Conservation (phyloP, 2,113 vertebrate genomes). For the Cynopterus brachyotis region DNA sequence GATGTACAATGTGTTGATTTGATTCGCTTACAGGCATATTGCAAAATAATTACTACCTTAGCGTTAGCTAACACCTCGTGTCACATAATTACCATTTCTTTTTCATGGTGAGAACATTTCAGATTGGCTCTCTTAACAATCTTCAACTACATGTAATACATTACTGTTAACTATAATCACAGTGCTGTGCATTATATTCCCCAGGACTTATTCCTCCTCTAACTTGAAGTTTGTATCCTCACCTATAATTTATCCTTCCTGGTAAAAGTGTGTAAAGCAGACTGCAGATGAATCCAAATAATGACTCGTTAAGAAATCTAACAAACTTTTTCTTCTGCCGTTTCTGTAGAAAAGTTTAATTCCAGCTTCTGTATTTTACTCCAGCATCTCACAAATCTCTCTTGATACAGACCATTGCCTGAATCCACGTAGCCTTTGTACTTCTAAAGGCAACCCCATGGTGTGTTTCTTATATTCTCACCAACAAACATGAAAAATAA, state of each 20-base stretch:
- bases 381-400: not conserved
- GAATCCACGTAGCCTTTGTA: not conserved
- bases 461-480: not conserved
- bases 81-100: not conserved
- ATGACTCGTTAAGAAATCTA: not conserved
- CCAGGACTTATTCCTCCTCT: not conserved
- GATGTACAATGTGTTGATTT: not conserved
- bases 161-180: not conserved
- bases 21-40: not conserved
- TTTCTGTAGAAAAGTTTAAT: not conserved
- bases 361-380: not conserved
- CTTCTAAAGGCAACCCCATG: not conserved
- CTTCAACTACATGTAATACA: not conserved
- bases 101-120: not conserved
- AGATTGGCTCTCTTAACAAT: not conserved
- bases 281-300: not conserved
- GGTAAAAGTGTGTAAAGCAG: not conserved
- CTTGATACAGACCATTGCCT: not conserved
- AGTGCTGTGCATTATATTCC: not conserved
- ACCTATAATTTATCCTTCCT: not conserved
- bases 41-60: not conserved
- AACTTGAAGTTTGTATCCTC: not conserved
- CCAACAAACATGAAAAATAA: not conserved
- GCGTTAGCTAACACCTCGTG: not conserved
- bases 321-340: not conserved